These are phyloP conservation scores for Notoglanidium macrostoma DNA, from an alignment of 2,797 vertebrate species.

Conservation along the genomic window DNA sequence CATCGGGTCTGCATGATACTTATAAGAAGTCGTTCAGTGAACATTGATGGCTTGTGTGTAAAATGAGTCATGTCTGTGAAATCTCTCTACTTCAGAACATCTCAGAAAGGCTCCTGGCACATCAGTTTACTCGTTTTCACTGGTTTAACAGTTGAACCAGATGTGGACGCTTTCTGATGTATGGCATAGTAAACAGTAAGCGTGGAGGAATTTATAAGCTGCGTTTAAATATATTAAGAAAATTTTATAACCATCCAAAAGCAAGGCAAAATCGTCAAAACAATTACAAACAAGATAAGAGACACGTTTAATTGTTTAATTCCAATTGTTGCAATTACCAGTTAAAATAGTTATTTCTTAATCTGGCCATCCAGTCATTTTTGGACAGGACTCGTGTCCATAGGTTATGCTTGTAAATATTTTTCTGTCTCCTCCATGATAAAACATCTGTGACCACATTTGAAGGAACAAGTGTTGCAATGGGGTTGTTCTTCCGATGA, in stretches of 20 bases:
- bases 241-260: neutral
- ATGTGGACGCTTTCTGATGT: neutral
- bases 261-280: neutral
- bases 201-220: neutral
- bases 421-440: neutral
- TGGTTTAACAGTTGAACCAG: neutral
- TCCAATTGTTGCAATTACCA: neutral
- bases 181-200: neutral
- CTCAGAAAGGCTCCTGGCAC: neutral
- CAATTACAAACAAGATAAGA: neutral
- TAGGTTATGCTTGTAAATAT: neutral
- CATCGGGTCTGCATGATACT: neutral
- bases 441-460: neutral
- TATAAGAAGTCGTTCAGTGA: neutral
- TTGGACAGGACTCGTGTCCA: neutral
- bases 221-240: neutral
- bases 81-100: neutral
- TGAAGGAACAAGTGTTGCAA: neutral
- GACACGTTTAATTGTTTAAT: neutral
- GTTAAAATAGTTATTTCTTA: neutral
- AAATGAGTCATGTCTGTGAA: conserved; percentile 15
- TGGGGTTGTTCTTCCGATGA: no score
- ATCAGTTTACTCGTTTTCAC: neutral
- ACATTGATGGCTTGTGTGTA: conserved; percentile 9
- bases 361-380: neutral